Percentiles rank a stretch among this genome's conserved stretches.
Conservation (phyloP, 2,797 vertebrate species). For the Peromyscus eremicus region DNA sequence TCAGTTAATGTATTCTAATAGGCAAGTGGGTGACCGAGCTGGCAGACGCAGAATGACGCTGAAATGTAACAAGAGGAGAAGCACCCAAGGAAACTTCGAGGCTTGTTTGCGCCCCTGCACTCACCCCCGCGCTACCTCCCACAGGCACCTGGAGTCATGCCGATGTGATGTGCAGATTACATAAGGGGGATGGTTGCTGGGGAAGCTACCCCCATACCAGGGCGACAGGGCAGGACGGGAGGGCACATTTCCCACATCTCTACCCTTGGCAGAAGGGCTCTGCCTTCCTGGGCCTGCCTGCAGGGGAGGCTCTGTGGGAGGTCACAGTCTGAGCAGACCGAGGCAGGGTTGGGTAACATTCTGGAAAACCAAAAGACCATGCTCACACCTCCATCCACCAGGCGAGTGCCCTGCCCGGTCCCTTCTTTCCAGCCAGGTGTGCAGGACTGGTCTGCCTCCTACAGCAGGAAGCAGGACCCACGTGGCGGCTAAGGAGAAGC, state of each 20-base stretch:
- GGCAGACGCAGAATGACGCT: constrained; percentile 52
- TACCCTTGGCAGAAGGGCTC: background rate
- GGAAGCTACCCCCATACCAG: constrained; percentile 78
- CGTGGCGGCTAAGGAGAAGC: rapidly evolving
- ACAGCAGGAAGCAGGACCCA: background rate
- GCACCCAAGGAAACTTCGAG: constrained; percentile 75
- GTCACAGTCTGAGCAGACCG: background rate
- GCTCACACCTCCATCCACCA: background rate
- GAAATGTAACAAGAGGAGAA: background rate
- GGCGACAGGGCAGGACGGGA: background rate
- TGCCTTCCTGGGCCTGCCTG: background rate
- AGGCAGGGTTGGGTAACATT: background rate
- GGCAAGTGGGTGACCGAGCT: constrained; percentile 70
- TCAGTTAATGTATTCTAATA: constrained; percentile 58
- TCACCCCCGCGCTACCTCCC: constrained; percentile 74
- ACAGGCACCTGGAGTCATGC: constrained; percentile 84
- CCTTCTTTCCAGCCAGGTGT: too few species aligned
- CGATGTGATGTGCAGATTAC: constrained; percentile 78
- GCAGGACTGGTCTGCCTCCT: rapidly evolving
- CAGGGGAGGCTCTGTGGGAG: background rate
- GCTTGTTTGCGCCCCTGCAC: constrained; percentile 67
- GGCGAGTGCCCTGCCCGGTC: rapidly evolving
- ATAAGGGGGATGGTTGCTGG: constrained; percentile 85
- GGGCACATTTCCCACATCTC: constrained; percentile 35
- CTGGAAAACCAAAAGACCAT: background rate